phyloP scores from a whole-genome alignment of 2,888 invertebrate genomes.

The Ceratothoa steindachneri region DNA sequence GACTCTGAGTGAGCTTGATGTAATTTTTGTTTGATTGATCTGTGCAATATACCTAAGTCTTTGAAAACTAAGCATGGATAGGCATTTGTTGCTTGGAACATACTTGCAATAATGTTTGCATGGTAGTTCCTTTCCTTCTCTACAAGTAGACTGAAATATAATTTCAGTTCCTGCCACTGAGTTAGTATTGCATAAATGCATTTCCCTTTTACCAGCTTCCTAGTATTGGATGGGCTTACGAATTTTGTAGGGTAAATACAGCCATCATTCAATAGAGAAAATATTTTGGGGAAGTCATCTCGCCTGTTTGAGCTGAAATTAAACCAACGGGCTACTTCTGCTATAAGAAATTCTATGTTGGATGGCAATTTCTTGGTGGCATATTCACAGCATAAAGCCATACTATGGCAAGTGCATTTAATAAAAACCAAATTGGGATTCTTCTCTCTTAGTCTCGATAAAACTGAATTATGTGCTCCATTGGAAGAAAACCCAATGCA shows the following conservation, averaged over 20 bases:
- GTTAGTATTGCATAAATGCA: background rate
- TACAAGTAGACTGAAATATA: slow-evolving; percentile 7
- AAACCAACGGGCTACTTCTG: slow-evolving; percentile 28
- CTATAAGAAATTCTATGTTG: slow-evolving; percentile 24
- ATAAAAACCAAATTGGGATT: no score
- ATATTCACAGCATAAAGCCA: slow-evolving; percentile 24
- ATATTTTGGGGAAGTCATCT: slow-evolving; percentile 19
- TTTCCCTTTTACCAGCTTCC: slow-evolving; percentile 23
- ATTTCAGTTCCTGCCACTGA: slow-evolving; percentile 18
- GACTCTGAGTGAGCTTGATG: slow-evolving; percentile 10
- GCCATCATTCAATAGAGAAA: slow-evolving; percentile 25
- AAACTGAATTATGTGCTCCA: slow-evolving; percentile 19
- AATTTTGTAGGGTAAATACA: slow-evolving; percentile 19
- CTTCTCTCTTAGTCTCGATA: no score
- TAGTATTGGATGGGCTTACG: slow-evolving; percentile 21
- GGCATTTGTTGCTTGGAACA: slow-evolving; percentile 1
- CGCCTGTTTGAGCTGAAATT: slow-evolving; percentile 16
- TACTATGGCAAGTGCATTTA: no score
- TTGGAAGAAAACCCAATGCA: slow-evolving; percentile 20
- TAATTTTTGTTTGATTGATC: background rate
- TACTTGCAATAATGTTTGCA: slow-evolving; percentile 14
- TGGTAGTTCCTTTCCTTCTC: slow-evolving; percentile 20
- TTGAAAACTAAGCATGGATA: background rate
- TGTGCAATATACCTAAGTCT: background rate
- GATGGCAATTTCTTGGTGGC: slow-evolving; percentile 26